Percentiles rank a stretch among this genome's conserved stretches.
These are phyloP conservation scores for Amblyjoppa fuscipennis DNA, from an alignment of 2,888 invertebrate species.

Conservation along the genomic window DNA sequence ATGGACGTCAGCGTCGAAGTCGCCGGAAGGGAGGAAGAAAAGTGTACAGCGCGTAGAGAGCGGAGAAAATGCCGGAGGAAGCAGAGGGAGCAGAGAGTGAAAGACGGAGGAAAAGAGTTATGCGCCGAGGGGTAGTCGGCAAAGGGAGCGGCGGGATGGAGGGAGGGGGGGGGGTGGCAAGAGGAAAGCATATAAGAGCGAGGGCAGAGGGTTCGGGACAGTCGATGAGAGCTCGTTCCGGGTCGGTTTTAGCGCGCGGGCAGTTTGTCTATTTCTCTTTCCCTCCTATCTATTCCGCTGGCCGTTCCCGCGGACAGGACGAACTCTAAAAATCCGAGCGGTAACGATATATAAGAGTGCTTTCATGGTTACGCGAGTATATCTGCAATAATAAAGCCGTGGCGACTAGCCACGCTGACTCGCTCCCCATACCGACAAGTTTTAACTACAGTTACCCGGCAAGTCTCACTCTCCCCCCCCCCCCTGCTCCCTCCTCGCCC, in stretches of 20 bases:
- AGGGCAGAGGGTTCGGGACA: constrained; percentile 64
- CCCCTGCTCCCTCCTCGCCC: constrained; percentile 33
- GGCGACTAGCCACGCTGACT: constrained; percentile 72
- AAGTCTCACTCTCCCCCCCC: constrained; percentile 49
- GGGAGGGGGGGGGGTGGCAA: constrained; percentile 15
- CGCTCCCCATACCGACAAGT: constrained; percentile 73
- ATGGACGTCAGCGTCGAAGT: constrained; percentile 53
- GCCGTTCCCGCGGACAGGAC: constrained; percentile 68
- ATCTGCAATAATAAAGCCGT: constrained; percentile 75
- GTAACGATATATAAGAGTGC: constrained; percentile 72
- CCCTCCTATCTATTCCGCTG: constrained; percentile 48
- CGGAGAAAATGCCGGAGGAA: background rate
- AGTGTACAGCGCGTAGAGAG: constrained; percentile 28
- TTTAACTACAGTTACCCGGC: constrained; percentile 78
- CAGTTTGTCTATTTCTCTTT: constrained; percentile 69
- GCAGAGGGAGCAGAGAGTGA: constrained; percentile 2
- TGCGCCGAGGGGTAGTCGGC: constrained; percentile 19
- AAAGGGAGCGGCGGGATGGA: constrained; percentile 12
- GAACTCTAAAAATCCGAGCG: constrained; percentile 74
- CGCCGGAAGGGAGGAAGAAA: constrained; percentile 47
- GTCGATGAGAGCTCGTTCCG: constrained; percentile 73
- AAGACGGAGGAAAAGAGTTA: constrained; percentile 58
- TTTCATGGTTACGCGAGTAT: constrained; percentile 73
- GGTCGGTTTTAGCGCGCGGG: constrained; percentile 73
- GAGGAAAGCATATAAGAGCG: constrained; percentile 68